These are phyloP conservation scores for Anthonomus grandis DNA, from an alignment of 1,140 invertebrate species.

Conservation along the genomic window DNA sequence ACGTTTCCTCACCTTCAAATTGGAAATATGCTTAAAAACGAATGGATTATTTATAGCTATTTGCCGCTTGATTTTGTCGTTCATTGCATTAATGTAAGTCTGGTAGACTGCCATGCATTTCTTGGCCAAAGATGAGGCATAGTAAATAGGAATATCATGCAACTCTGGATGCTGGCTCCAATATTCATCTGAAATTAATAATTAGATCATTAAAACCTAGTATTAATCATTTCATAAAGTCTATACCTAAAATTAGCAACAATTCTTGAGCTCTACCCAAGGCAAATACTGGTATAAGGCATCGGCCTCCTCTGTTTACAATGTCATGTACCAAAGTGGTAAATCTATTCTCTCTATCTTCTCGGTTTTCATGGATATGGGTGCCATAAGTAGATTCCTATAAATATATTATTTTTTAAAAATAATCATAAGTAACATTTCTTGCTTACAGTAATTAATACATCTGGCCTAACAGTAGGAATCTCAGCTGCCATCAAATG, in stretches of 20 bases:
- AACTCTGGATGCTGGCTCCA: constrained; percentile 98
- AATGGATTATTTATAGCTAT: constrained; percentile 99
- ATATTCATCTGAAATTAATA: constrained; percentile 93
- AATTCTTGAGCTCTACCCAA: constrained; percentile 96
- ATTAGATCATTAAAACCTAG: too few species aligned
- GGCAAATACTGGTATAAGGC: constrained; percentile 98
- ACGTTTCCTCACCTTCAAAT: constrained; percentile 74
- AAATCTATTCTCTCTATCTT: constrained; percentile 93
- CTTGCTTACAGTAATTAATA: constrained; percentile 81
- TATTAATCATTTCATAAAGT: too few species aligned
- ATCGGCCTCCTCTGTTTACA: constrained; percentile 91
- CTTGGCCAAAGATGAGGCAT: constrained; percentile 97
- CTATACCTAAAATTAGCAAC: constrained; percentile 80
- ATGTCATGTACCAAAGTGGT: constrained; percentile 95
- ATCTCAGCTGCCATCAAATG: constrained; percentile 99
- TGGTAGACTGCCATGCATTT: constrained; percentile 99
- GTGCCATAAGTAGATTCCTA: constrained; percentile 99
- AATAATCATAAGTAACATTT: background rate
- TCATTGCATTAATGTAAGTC: constrained; percentile 99
- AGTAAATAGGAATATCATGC: constrained; percentile 99
- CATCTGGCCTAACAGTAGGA: constrained; percentile 91
- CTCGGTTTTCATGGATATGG: constrained; percentile 97
- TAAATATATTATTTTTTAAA: constrained; percentile 14
- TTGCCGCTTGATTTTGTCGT: constrained; percentile 92
- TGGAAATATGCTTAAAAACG: constrained; percentile 98